A percentile compares a stretch with the other conserved stretches of the same genome.
These are phyloP conservation scores for Coenonympha arcania DNA, from an alignment of 2,888 invertebrate genomes.

Conservation along the genomic window DNA sequence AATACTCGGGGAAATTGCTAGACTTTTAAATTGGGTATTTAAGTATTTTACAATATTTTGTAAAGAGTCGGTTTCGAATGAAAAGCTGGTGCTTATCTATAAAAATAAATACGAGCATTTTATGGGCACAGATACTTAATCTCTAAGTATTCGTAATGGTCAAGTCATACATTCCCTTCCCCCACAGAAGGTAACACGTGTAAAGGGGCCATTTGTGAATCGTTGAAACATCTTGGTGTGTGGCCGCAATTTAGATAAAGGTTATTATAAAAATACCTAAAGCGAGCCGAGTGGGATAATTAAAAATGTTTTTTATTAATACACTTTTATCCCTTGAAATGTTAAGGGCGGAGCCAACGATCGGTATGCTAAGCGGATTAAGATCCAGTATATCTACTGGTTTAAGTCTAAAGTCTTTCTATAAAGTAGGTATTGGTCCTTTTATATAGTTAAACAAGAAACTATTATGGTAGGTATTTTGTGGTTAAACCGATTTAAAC, in stretches of 20 bases:
- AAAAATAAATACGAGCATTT: neutral
- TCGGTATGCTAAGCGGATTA: neutral
- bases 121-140: constrained; percentile 1
- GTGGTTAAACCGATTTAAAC: too few species aligned
- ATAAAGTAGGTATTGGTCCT: neutral
- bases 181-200: neutral
- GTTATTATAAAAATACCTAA: constrained; percentile 14
- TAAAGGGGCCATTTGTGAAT: neutral
- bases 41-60: neutral
- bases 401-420: neutral
- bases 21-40: neutral
- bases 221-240: constrained; percentile 1
- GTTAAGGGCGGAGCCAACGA: neutral
- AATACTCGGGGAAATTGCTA: too few species aligned
- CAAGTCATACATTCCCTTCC: neutral
- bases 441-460: too few species aligned
- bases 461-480: too few species aligned
- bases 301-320: constrained; percentile 17
- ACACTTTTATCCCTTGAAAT: constrained; percentile 4
- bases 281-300: constrained; percentile 8
- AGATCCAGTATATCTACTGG: neutral
- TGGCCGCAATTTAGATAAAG: constrained; percentile 17
- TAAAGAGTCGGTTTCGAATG: neutral
- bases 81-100: neutral
- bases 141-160: constrained; percentile 1